These are phyloP conservation scores for Muscicapa striata DNA, from an alignment of 2,797 vertebrate species.

Conservation along the genomic window DNA sequence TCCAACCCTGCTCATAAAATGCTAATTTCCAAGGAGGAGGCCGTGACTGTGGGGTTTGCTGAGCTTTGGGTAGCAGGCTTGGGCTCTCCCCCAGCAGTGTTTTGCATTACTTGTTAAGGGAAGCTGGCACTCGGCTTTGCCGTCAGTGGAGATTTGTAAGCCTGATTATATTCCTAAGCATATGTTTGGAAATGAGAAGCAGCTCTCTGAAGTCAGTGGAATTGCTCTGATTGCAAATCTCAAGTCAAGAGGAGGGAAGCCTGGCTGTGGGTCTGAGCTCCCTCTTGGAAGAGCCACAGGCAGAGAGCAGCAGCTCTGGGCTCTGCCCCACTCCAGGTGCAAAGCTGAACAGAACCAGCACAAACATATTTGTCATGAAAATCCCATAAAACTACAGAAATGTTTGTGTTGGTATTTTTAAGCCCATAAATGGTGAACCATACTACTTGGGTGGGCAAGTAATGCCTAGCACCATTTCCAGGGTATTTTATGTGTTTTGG, in stretches of 20 bases:
- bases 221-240: constrained; percentile 51
- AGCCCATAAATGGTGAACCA: not conserved
- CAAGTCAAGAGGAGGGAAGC: constrained; percentile 4
- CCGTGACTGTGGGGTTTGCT: rapidly evolving
- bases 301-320: not conserved
- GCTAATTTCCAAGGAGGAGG: not conserved
- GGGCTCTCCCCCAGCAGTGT: not conserved
- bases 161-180: constrained; percentile 67
- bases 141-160: not conserved
- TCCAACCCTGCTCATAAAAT: not conserved
- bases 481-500: not conserved
- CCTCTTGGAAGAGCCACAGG: not conserved
- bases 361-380: not conserved
- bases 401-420: not conserved
- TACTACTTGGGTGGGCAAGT: not conserved
- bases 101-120: constrained; percentile 1
- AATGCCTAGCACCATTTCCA: not conserved
- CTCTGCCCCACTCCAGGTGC: rapidly evolving
- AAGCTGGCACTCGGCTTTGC: not conserved
- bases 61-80: not conserved
- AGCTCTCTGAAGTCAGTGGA: constrained; percentile 19
- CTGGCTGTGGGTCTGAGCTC: not conserved
- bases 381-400: not conserved
- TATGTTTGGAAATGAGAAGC: constrained; percentile 56
- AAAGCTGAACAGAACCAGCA: not conserved